Evolutionary conservation across 2,113 vertebrate species (phyloP).

Genomic region (Gymnarchus niloticus): DNA sequence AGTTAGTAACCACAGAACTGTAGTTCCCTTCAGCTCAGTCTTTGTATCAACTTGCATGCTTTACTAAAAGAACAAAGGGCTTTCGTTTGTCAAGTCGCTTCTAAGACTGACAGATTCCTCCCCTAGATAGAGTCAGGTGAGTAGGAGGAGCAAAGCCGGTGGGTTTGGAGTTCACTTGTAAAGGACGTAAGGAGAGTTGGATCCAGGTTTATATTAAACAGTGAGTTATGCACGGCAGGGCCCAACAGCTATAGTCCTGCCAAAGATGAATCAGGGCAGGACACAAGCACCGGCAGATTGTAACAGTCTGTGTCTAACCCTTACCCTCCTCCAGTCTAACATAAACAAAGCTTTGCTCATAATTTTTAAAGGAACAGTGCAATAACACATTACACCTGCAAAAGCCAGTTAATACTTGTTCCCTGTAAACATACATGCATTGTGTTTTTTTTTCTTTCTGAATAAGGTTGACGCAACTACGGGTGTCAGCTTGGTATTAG

Average conservation of each 20-base stretch:
- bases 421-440: background rate
- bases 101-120: background rate
- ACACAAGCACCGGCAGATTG: background rate
- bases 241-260: background rate
- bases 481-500: background rate
- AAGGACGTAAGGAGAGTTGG: background rate
- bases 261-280: background rate
- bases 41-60: background rate
- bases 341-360: background rate
- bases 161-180: background rate
- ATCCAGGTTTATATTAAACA: background rate
- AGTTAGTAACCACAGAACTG: constrained; percentile 1
- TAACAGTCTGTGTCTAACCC: background rate
- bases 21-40: constrained; percentile 13
- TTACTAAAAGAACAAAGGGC: background rate
- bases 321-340: background rate
- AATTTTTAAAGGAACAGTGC: constrained; percentile 1
- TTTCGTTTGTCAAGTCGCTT: background rate
- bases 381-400: background rate
- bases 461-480: background rate
- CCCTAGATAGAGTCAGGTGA: background rate
- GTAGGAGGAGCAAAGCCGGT: background rate
- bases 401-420: background rate
- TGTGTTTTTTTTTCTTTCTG: background rate
- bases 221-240: background rate